Evolutionary conservation across 1,140 invertebrate genomes (phyloP).

Genomic region (Pseudoatta argentina): DNA sequence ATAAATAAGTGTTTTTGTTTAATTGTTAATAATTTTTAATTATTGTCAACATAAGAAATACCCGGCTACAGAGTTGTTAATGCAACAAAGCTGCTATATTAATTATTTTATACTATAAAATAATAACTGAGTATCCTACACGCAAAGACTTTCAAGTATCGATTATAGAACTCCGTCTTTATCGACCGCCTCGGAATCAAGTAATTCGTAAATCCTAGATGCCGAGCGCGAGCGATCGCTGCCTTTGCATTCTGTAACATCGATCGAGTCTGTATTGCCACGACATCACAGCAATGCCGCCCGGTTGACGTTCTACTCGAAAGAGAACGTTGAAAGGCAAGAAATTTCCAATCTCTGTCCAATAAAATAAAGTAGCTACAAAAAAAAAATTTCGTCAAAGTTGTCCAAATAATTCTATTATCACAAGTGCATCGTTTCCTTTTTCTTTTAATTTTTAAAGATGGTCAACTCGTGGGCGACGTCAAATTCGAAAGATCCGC

Average conservation of each 20-base stretch:
- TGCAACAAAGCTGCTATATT: neutral
- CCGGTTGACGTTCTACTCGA: neutral
- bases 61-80: neutral
- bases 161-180: slow-evolving; percentile 2
- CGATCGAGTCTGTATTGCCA: slow-evolving; percentile 15
- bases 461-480: neutral
- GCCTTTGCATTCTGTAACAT: slow-evolving; percentile 28
- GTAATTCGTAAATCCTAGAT: slow-evolving; percentile 11
- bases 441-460: neutral
- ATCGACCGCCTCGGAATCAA: slow-evolving; percentile 18
- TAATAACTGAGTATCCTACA: neutral
- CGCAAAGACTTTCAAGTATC: neutral
- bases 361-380: neutral
- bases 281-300: neutral
- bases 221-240: slow-evolving; percentile 25
- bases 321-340: slow-evolving; percentile 21
- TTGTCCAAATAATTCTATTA: neutral
- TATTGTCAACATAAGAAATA: no score
- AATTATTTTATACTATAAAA: neutral
- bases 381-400: neutral
- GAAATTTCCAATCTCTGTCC: neutral
- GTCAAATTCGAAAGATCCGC: neutral
- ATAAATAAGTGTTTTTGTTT: neutral
- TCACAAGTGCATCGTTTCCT: neutral
- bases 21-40: neutral